These are phyloP conservation scores for Lymantria dispar DNA, from an alignment of 2,888 invertebrate species.

Conservation along the genomic window DNA sequence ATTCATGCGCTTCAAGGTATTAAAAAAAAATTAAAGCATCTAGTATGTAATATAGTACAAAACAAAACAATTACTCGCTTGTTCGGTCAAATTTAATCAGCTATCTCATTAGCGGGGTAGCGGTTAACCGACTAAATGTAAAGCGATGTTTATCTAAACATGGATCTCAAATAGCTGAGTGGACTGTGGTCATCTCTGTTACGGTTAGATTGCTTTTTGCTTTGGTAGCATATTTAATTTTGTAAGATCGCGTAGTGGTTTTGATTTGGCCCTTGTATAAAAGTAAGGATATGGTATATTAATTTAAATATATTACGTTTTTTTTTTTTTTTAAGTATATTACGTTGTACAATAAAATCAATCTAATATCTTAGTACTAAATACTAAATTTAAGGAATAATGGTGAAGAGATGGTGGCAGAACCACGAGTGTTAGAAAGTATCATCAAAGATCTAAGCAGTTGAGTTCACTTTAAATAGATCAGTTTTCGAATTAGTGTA, in stretches of 20 bases:
- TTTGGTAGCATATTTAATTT: slow-evolving; percentile 32
- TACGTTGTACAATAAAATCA: too few relatives aligned
- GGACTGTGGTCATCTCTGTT: slow-evolving; percentile 29
- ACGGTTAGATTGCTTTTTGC: slow-evolving; percentile 36
- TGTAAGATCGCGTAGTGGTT: slow-evolving; percentile 24
- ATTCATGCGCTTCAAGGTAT: too few relatives aligned
- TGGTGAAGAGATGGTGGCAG: too few relatives aligned
- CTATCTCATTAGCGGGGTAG: slow-evolving; percentile 38
- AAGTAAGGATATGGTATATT: slow-evolving; percentile 4
- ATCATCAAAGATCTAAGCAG: too few relatives aligned
- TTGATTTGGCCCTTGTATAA: slow-evolving; percentile 1
- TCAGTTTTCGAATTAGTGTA: too few relatives aligned
- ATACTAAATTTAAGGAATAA: too few relatives aligned
- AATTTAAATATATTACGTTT: not conserved
- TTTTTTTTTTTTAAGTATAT: too few relatives aligned
- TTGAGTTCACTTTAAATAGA: too few relatives aligned
- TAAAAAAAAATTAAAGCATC: too few relatives aligned
- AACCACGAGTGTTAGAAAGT: too few relatives aligned
- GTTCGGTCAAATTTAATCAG: slow-evolving; percentile 37
- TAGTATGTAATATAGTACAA: not conserved
- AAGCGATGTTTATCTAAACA: slow-evolving; percentile 40
- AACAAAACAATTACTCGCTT: slow-evolving; percentile 7
- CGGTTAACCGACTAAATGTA: slow-evolving; percentile 39
- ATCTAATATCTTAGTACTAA: too few relatives aligned
- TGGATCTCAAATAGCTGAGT: slow-evolving; percentile 28